A percentile compares a stretch with the other conserved stretches of the same genome.
Conservation (phyloP, 2,113 vertebrate genomes). For the Albula goreensis region DNA sequence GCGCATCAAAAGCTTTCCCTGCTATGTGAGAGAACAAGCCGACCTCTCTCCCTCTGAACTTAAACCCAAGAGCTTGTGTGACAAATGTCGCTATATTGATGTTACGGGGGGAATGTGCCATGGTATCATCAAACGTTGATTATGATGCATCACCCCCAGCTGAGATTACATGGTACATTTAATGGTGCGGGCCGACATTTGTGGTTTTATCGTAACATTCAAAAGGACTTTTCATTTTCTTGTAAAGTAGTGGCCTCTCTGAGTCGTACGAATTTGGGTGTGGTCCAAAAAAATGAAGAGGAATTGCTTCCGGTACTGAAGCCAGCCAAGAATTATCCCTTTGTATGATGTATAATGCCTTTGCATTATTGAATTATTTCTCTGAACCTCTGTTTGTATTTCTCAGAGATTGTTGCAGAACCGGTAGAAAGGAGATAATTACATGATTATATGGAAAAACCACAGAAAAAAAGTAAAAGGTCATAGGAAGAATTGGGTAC, state of each 20-base stretch:
- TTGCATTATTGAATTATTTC: not conserved
- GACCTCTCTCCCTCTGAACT: not conserved
- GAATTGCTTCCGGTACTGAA: too few species aligned
- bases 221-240: not conserved
- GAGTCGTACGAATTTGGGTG: not conserved
- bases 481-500: not conserved
- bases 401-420: not conserved
- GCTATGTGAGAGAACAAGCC: not conserved
- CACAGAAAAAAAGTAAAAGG: not conserved
- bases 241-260: not conserved
- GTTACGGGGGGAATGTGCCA: not conserved
- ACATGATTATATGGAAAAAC: not conserved
- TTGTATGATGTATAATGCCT: not conserved
- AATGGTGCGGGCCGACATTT: not conserved
- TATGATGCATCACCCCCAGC: too few species aligned
- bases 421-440: not conserved
- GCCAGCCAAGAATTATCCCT: too few species aligned
- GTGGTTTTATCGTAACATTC: not conserved
- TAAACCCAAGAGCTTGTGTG: not conserved
- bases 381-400: not conserved
- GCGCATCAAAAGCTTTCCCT: slow-evolving; percentile 49
- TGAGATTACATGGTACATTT: too few species aligned
- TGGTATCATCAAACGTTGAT: too few species aligned
- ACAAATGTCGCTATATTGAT: not conserved
- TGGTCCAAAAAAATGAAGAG: not conserved